A percentile compares a stretch with the other conserved stretches of the same genome.
Evolutionary conservation across 2,888 invertebrate genomes (phyloP).

Genomic region (Phyto melanocephala): DNA sequence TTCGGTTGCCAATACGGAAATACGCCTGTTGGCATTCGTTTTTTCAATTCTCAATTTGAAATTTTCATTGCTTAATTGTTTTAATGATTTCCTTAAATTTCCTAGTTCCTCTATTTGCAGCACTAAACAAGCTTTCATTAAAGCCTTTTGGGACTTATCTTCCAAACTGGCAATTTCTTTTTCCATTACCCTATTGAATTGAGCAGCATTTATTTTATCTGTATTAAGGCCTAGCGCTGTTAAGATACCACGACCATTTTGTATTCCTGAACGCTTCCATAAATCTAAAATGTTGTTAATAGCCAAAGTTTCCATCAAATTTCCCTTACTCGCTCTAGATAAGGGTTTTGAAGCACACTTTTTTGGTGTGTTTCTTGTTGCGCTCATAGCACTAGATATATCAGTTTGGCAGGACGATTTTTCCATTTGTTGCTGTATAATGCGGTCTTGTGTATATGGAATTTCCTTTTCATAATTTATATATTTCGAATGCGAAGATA

Average conservation of each 20-base stretch:
- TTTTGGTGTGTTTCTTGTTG: slow-evolving; percentile 80
- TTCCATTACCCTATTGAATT: slow-evolving; percentile 84
- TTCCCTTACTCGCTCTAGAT: slow-evolving; percentile 65
- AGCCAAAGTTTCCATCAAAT: slow-evolving; percentile 75
- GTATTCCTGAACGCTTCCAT: slow-evolving; percentile 86
- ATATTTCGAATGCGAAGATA: slow-evolving; percentile 78
- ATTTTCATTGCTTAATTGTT: slow-evolving; percentile 86
- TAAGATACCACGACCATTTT: slow-evolving; percentile 83
- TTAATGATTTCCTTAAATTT: slow-evolving; percentile 81
- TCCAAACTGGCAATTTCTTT: slow-evolving; percentile 82
- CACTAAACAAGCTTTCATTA: slow-evolving; percentile 82
- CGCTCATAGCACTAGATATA: slow-evolving; percentile 77
- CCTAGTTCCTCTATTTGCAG: slow-evolving; percentile 84
- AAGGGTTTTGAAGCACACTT: slow-evolving; percentile 81
- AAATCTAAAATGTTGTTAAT: slow-evolving; percentile 83
- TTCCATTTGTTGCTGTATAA: slow-evolving; percentile 77
- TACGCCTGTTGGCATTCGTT: slow-evolving; percentile 89
- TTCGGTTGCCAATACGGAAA: slow-evolving; percentile 90
- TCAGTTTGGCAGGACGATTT: slow-evolving; percentile 81
- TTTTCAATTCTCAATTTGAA: slow-evolving; percentile 90
- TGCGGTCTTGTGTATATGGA: slow-evolving; percentile 70
- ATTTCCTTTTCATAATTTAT: slow-evolving; percentile 72
- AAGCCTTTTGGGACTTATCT: slow-evolving; percentile 75
- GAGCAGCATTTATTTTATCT: slow-evolving; percentile 81
- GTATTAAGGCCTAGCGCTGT: slow-evolving; percentile 84